Base-by-base conservation (phyloP, 2,797 vertebrate species). In the Falco novaeseelandiae region DNA sequence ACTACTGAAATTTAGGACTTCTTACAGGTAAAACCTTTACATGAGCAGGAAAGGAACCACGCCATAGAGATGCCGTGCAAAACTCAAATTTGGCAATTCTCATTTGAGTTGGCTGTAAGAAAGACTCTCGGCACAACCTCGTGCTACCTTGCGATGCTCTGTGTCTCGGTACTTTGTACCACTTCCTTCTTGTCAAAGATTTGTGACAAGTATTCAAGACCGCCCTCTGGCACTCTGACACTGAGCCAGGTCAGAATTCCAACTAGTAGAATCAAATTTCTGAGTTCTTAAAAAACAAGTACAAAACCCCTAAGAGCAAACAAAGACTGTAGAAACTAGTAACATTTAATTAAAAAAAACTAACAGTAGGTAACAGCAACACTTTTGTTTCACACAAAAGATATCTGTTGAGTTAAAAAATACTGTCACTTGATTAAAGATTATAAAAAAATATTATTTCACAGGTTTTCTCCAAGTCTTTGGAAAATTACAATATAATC, bases 401-500 rank as follows among this genome's bases (percentile, higher is more conserved):
- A 21, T 46, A 83, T 4, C 38, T 38, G 30, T 5, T 32, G 18
- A 72, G n/a, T 84, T 87, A 79, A 76, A 78, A 93, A 90, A 86
- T 23, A 77, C 34, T 65, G 52, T 63, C 51, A 32, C 55, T 89
- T 57, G 59, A 89, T 9, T 69, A 25, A 36, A 87, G 49, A 90
- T 52, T 15, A 70, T 40, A 40, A 90, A 72, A 85, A 80, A 65
- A 20, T 2, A 59, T 1, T 23, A 70, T 46, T 94, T 92, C 83
- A 84, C 71, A 90, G 66, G 36, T 51, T 73, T 80, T 87, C 66
- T 63, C 63, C 66, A 18, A 89, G 26, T 22, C 54, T 46, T 89
- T 67, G 46, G 83, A 62, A 94, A 89, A 80, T 22, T 44, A 92
- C 67, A 93, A 83, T 32, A 87, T 58, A 94, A 77, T 44, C 91